phyloP scores from a whole-genome alignment of 2,113 vertebrate genomes.

The Heliornis fulica region DNA sequence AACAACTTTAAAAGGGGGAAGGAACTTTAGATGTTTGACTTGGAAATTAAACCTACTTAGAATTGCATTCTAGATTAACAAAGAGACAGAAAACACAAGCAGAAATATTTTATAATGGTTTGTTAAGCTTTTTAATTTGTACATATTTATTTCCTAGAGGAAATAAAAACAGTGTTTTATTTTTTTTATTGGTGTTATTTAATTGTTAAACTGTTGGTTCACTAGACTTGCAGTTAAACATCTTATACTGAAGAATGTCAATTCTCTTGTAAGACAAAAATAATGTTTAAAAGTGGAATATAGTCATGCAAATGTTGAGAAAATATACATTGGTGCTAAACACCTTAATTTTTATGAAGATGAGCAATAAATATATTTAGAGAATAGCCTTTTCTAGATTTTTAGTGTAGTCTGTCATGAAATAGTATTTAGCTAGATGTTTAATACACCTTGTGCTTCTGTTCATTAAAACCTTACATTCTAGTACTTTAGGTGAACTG shows the following conservation, averaged over 20 bases:
- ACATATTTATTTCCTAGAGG: neutral
- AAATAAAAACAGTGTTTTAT: neutral
- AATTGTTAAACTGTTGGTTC: neutral
- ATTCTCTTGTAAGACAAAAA: neutral
- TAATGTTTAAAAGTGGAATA: neutral
- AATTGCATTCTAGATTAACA: neutral
- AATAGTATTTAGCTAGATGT: neutral
- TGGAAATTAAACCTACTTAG: neutral
- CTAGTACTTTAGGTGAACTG: neutral
- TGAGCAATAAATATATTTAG: neutral
- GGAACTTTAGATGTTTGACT: neutral
- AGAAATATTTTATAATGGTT: neutral
- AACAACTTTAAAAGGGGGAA: neutral
- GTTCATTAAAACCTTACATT: neutral
- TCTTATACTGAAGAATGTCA: neutral
- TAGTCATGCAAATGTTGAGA: neutral
- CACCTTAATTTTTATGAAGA: neutral
- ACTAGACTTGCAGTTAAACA: neutral
- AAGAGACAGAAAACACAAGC: neutral
- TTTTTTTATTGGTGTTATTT: neutral
- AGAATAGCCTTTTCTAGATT: neutral
- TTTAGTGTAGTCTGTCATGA: neutral
- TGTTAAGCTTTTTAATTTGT: neutral
- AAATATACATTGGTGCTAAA: neutral
- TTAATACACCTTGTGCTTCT: neutral